Evolutionary conservation across 64 coral and sea anemone genomes (phyloP).

Genomic region (Platygyra sinensis): DNA sequence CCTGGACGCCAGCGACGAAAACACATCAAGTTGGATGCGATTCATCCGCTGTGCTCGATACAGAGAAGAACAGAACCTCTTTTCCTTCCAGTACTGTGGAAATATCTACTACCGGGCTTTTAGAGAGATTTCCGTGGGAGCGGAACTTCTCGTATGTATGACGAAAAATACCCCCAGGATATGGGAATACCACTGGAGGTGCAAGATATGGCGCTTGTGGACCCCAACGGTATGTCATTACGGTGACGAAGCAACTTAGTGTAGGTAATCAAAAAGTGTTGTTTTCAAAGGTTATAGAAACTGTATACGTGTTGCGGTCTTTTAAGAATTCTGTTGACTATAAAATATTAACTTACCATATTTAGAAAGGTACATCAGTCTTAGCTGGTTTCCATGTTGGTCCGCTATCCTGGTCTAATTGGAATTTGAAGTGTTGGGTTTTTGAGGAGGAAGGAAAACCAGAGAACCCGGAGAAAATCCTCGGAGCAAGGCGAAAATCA

Average conservation of each 20-base stretch:
- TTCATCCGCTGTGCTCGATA: constrained; percentile 79
- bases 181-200: constrained; percentile 82
- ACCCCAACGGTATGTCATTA: constrained; percentile 70
- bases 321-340: too few relatives aligned
- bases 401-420: too few relatives aligned
- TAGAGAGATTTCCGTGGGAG: constrained; percentile 60
- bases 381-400: too few relatives aligned
- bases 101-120: constrained; percentile 87
- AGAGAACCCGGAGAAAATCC: too few relatives aligned
- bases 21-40: constrained; percentile 88
- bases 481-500: too few relatives aligned
- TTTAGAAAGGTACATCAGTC: too few relatives aligned
- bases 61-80: constrained; percentile 75
- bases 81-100: constrained; percentile 79
- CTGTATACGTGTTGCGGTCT: too few relatives aligned
- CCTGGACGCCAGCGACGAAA: constrained; percentile 80
- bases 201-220: constrained; percentile 68
- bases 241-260: constrained; percentile 50
- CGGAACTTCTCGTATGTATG: constrained; percentile 81
- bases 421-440: too few relatives aligned
- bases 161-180: constrained; percentile 83
- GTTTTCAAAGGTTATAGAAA: background rate
- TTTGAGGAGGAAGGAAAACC: too few relatives aligned
- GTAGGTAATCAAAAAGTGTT: constrained; percentile 45
- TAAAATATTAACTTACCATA: too few relatives aligned